Evolutionary conservation across 1,140 invertebrate species (phyloP).

Genomic region (Pachyrhynchus sulphureomaculatus): DNA sequence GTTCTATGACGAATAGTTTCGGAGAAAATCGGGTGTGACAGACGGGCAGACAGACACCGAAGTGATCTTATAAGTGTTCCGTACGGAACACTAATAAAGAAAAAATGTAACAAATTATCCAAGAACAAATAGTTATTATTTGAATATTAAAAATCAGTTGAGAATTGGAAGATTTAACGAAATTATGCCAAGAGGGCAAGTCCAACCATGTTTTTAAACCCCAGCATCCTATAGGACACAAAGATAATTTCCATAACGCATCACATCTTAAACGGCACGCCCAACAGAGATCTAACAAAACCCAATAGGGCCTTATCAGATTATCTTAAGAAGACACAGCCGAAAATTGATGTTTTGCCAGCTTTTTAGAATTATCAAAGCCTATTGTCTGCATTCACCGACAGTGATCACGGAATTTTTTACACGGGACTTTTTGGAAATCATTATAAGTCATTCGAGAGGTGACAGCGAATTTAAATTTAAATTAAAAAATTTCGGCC

Average conservation of each 20-base stretch:
- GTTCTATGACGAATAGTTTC: no score
- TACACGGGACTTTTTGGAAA: conserved; percentile 18
- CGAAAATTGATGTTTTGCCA: conserved; percentile 46
- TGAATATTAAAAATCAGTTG: conserved; percentile 4
- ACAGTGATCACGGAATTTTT: neutral
- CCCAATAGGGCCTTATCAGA: conserved; percentile 38
- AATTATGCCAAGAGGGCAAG: neutral
- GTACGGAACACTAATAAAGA: no score
- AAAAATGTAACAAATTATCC: no score
- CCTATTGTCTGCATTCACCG: neutral
- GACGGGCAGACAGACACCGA: no score
- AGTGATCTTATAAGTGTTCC: no score
- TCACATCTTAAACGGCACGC: neutral
- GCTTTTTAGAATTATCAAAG: conserved; percentile 26
- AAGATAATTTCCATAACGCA: neutral
- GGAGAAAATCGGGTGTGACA: no score
- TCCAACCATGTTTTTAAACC: neutral
- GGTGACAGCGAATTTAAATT: conserved; percentile 17
- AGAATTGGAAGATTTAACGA: no score
- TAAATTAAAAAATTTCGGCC: conserved; percentile 14
- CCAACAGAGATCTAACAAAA: neutral
- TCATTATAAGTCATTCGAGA: conserved; percentile 19
- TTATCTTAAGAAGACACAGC: conserved; percentile 31
- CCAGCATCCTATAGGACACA: no score
- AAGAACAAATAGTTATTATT: no score